Conservation (phyloP, 2,797 vertebrate species). For the Ctenochaetus hawaiiensis region DNA sequence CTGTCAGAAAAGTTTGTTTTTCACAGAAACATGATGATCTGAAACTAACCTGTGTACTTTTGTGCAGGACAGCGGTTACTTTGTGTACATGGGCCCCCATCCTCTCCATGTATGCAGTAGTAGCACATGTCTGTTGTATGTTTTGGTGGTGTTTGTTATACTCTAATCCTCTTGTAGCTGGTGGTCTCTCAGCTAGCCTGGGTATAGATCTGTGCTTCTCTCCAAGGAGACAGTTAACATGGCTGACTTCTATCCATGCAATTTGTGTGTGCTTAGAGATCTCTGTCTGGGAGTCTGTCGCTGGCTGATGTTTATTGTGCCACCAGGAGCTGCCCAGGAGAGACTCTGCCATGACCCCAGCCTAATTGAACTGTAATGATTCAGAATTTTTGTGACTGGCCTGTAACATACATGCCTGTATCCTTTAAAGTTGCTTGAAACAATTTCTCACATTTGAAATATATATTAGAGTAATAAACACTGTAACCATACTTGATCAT, state of each 20-base stretch:
- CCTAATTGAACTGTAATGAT: constrained; percentile 65
- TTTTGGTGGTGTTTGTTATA: constrained; percentile 32
- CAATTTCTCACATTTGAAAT: constrained; percentile 12
- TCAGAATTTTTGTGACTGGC: constrained; percentile 35
- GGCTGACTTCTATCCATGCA: constrained; percentile 70
- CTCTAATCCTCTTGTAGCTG: constrained; percentile 43
- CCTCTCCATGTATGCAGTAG: not conserved
- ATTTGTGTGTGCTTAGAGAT: constrained; percentile 57
- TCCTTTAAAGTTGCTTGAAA: constrained; percentile 7
- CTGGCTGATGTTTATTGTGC: constrained; percentile 51
- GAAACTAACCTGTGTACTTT: not conserved
- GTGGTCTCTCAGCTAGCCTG: constrained; percentile 54
- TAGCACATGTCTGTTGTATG: not conserved
- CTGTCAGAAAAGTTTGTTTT: not conserved
- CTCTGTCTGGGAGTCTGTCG: constrained; percentile 48
- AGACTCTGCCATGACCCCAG: constrained; percentile 39
- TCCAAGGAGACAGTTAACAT: constrained; percentile 72
- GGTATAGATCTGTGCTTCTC: constrained; percentile 63
- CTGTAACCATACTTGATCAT: constrained; percentile 22
- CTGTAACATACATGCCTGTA: constrained; percentile 19
- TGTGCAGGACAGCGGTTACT: not conserved
- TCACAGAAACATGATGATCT: too few relatives aligned
- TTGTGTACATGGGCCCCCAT: not conserved
- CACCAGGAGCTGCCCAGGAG: constrained; percentile 50
- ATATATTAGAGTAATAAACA: constrained; percentile 19